phyloP scores from a whole-genome alignment of 2,888 invertebrate species.

The Euphydryas editha region DNA sequence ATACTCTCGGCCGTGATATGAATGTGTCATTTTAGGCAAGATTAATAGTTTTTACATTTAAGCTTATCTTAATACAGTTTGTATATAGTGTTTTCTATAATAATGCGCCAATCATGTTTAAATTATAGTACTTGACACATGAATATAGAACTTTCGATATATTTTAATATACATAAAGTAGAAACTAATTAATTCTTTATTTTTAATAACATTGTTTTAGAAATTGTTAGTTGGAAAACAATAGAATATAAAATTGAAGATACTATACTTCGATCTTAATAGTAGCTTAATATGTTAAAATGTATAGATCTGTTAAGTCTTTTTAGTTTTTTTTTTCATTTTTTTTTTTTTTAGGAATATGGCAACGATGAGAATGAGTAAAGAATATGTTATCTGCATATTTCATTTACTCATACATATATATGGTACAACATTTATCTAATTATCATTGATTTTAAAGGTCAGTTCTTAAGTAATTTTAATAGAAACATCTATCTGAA shows the following conservation, averaged over 20 bases:
- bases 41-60: neutral
- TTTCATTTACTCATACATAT: neutral
- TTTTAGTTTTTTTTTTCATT: neutral
- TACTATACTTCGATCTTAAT: neutral
- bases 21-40: constrained; percentile 8
- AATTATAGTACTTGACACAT: neutral
- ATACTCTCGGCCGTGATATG: constrained; percentile 4
- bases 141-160: neutral
- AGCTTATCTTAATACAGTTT: neutral
- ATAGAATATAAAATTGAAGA: neutral
- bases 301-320: neutral
- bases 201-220: neutral
- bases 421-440: neutral
- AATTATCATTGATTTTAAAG: neutral
- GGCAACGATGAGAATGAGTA: no score
- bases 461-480: neutral
- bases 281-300: neutral
- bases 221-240: neutral
- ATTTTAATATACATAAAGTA: neutral
- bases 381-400: no score
- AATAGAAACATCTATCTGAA: constrained; percentile 57
- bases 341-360: neutral
- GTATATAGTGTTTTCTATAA: neutral
- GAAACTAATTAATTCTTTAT: neutral
- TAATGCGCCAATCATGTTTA: neutral